These are phyloP conservation scores for Hemibagrus wyckioides DNA, from an alignment of 2,113 vertebrate species.

Conservation along the genomic window DNA sequence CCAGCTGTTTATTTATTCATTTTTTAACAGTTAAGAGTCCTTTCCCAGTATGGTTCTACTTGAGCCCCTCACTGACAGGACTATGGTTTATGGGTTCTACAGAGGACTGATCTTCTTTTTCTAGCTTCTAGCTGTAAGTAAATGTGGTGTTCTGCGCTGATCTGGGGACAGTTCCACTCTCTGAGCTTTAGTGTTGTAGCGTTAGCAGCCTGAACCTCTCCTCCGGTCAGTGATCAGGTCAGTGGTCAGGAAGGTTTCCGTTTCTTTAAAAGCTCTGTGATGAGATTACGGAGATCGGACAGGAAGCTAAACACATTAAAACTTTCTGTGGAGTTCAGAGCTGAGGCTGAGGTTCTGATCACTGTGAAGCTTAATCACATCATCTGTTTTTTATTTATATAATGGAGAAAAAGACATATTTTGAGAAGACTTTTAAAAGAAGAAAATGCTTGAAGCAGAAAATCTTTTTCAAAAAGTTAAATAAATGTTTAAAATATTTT, in stretches of 20 bases:
- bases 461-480: background rate
- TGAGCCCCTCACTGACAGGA: background rate
- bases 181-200: background rate
- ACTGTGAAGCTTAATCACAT: background rate
- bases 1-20: background rate
- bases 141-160: background rate
- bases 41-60: background rate
- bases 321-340: background rate
- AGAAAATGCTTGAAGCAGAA: background rate
- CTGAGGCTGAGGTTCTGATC: conserved; percentile 3
- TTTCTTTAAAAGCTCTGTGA: conserved; percentile 16
- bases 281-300: background rate
- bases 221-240: background rate
- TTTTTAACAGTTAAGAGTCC: background rate
- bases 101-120: background rate
- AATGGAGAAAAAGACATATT: background rate
- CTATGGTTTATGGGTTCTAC: background rate
- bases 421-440: background rate
- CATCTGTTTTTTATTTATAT: background rate
- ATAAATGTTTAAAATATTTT: too few relatives aligned
- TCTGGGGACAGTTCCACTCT: background rate
- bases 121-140: background rate
- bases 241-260: background rate
- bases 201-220: background rate
- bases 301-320: background rate